Conservation (phyloP, 2,113 vertebrate genomes). For the Xyliphius kryptos region DNA sequence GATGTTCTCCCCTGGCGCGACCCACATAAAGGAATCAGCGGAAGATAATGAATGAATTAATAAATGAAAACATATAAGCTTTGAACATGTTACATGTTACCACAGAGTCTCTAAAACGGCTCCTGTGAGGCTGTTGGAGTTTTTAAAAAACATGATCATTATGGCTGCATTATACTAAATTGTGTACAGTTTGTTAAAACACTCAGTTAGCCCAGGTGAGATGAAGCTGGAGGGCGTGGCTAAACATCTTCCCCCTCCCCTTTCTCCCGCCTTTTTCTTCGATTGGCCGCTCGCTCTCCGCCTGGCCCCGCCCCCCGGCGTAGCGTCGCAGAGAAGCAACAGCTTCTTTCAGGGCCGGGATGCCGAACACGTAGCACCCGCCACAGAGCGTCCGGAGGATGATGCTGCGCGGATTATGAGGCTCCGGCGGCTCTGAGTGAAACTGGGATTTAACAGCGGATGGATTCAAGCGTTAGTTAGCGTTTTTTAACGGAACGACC, state of each 20-base stretch:
- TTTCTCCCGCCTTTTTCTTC: neutral
- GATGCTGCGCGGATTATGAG: conserved; percentile 7
- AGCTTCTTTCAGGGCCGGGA: conserved; percentile 45
- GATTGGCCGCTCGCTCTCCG: conserved; percentile 23
- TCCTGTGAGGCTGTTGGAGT: too few relatives aligned
- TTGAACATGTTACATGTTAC: too few relatives aligned
- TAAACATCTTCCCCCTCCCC: conserved; percentile 12
- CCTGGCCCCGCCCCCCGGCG: conserved; percentile 62
- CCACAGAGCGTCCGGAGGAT: neutral
- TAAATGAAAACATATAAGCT: too few relatives aligned
- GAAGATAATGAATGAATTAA: too few relatives aligned
- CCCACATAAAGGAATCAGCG: too few relatives aligned
- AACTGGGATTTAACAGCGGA: conserved; percentile 2
- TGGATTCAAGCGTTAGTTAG: conserved; percentile 8
- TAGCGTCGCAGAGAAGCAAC: conserved; percentile 58
- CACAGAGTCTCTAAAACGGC: too few relatives aligned
- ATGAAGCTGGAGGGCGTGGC: conserved; percentile 20
- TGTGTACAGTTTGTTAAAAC: too few relatives aligned
- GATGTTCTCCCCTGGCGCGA: too few relatives aligned
- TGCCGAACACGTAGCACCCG: conserved; percentile 30
- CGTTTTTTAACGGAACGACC: neutral
- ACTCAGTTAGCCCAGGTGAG: conserved; percentile 12
- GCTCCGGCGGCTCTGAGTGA: conserved; percentile 1
- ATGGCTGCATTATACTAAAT: too few relatives aligned
- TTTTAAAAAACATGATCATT: too few relatives aligned